A percentile compares a stretch with the other conserved stretches of the same genome.
Evolutionary conservation across 1,140 invertebrate species (phyloP).

Genomic region (Vollenhovia emeryi): DNA sequence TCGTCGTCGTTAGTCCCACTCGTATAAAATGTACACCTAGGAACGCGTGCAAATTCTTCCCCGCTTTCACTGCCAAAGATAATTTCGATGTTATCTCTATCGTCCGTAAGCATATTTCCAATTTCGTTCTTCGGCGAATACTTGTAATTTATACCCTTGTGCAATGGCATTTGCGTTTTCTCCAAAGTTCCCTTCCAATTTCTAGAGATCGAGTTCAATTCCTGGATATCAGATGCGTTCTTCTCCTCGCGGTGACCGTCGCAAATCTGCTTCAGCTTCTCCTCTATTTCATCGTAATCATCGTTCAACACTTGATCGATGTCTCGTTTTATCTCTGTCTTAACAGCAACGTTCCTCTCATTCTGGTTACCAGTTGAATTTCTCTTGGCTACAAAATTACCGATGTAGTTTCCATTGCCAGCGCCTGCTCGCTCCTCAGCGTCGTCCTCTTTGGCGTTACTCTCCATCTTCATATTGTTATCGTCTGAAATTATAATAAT

Average conservation of each 20-base stretch:
- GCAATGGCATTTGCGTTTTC: not conserved
- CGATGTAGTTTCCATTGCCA: not conserved
- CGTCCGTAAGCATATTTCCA: constrained; percentile 10
- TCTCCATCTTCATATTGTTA: constrained; percentile 60
- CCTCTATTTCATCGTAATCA: constrained; percentile 77
- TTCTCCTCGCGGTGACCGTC: constrained; percentile 68
- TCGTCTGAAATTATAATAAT: constrained; percentile 72
- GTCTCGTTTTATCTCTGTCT: constrained; percentile 72
- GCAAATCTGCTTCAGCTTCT: constrained; percentile 78
- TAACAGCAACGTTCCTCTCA: constrained; percentile 42
- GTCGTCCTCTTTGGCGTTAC: constrained; percentile 44
- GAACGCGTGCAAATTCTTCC: constrained; percentile 51
- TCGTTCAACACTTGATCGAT: constrained; percentile 57
- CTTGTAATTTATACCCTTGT: constrained; percentile 23
- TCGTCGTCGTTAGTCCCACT: not conserved
- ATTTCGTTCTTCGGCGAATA: constrained; percentile 23
- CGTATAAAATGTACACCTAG: not conserved
- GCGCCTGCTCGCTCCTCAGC: constrained; percentile 20
- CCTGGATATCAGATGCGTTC: constrained; percentile 59
- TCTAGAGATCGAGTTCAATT: not conserved
- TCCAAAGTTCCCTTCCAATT: constrained; percentile 14
- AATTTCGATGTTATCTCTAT: constrained; percentile 63
- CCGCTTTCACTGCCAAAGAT: constrained; percentile 71
- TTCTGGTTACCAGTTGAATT: not conserved
- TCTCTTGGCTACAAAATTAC: not conserved